These are phyloP conservation scores for Stegostoma tigrinum DNA, from an alignment of 2,113 vertebrate genomes.

Conservation along the genomic window DNA sequence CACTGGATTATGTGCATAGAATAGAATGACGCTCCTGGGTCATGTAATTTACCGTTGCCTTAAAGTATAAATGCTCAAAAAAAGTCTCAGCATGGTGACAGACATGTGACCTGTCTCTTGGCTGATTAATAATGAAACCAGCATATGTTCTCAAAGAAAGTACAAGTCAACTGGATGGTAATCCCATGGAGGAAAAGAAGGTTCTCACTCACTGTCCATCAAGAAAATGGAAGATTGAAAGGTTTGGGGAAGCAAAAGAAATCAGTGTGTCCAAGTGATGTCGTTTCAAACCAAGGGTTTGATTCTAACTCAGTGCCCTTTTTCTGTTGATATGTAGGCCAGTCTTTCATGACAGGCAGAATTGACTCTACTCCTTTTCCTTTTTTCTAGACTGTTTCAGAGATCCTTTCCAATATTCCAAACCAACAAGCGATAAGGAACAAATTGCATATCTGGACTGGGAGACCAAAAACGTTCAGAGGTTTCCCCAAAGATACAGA, in stretches of 20 bases:
- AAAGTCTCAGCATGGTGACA: not conserved
- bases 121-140: not conserved
- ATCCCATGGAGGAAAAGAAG: not conserved
- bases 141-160: not conserved
- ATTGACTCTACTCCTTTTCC: slow-evolving; percentile 36
- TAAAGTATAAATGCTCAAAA: not conserved
- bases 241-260: not conserved
- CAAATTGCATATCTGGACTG: slow-evolving; percentile 36
- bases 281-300: not conserved
- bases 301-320: slow-evolving; percentile 3
- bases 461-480: slow-evolving; percentile 31
- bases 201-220: not conserved
- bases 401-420: slow-evolving; percentile 37
- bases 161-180: not conserved
- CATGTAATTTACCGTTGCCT: not conserved
- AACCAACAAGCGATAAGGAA: slow-evolving; percentile 37
- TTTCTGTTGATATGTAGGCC: slow-evolving; percentile 29
- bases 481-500: slow-evolving; percentile 37
- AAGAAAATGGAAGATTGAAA: not conserved
- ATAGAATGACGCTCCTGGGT: not conserved
- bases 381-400: slow-evolving; percentile 36
- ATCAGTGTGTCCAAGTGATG: not conserved
- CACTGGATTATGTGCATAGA: not conserved
- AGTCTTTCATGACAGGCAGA: slow-evolving; percentile 29
- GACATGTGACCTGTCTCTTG: not conserved